These are phyloP conservation scores for Drosophila simulans DNA, from an alignment of 1,140 invertebrate genomes.

Conservation along the genomic window DNA sequence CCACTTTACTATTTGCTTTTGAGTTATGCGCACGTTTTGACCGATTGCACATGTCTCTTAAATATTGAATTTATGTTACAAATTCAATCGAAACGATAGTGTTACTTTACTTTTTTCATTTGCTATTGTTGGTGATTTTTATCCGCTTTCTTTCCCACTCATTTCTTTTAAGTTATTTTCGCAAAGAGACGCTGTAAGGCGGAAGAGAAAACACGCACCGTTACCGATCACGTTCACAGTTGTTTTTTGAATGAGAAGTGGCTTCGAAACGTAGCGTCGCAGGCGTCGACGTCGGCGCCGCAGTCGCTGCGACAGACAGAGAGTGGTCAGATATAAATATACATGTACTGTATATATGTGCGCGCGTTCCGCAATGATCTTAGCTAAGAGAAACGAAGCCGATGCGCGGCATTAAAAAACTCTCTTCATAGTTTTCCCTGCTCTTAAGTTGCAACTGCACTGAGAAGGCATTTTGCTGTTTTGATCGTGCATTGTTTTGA, in stretches of 20 bases:
- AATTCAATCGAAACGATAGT: slow-evolving; percentile 15
- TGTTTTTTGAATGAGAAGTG: slow-evolving; percentile 64
- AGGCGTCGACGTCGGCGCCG: slow-evolving; percentile 41
- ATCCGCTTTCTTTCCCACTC: neutral
- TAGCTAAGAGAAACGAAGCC: slow-evolving; percentile 32
- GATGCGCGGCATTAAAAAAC: too few relatives aligned
- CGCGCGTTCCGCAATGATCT: neutral
- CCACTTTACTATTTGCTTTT: slow-evolving; percentile 13
- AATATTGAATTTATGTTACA: slow-evolving; percentile 6
- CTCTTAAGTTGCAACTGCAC: slow-evolving; percentile 12
- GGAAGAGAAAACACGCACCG: slow-evolving; percentile 54
- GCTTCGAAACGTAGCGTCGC: slow-evolving; percentile 36
- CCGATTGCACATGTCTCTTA: slow-evolving; percentile 54
- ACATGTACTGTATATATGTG: neutral
- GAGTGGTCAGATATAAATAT: neutral
- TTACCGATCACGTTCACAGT: slow-evolving; percentile 80
- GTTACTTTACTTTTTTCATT: slow-evolving; percentile 1
- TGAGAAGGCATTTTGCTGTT: neutral
- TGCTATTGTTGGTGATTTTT: slow-evolving; percentile 17
- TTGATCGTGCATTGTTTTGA: neutral
- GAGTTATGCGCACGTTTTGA: slow-evolving; percentile 39
- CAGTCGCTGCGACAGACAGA: slow-evolving; percentile 1
- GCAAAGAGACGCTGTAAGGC: slow-evolving; percentile 2
- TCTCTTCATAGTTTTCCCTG: neutral
- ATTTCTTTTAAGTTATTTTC: slow-evolving; percentile 14